phyloP scores from a whole-genome alignment of 2,888 invertebrate genomes.

The Cephus runcator region DNA sequence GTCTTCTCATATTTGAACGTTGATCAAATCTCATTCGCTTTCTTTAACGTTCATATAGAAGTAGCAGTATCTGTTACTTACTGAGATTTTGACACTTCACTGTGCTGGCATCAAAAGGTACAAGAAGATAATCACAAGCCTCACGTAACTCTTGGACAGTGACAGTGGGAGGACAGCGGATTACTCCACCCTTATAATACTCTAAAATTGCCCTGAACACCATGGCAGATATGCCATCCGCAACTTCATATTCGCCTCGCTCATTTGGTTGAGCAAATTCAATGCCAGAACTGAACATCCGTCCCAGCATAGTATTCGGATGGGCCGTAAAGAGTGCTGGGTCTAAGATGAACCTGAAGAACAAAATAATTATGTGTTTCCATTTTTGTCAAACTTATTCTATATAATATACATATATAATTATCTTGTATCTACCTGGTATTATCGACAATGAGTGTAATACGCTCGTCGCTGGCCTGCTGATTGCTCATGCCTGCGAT shows the following conservation, averaged over 20 bases:
- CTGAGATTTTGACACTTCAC: conserved; percentile 96
- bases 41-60: too few relatives aligned
- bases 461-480: conserved; percentile 75
- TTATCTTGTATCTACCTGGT: conserved; percentile 69
- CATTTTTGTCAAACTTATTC: too few relatives aligned
- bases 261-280: conserved; percentile 96
- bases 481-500: conserved; percentile 66
- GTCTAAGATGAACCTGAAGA: conserved; percentile 82
- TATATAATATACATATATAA: background rate
- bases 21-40: too few relatives aligned
- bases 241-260: conserved; percentile 95
- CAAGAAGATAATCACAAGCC: conserved; percentile 97
- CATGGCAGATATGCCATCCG: conserved; percentile 95
- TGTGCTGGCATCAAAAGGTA: conserved; percentile 96
- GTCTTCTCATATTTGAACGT: too few relatives aligned
- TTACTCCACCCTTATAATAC: conserved; percentile 90
- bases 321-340: conserved; percentile 92
- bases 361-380: background rate
- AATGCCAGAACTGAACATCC: conserved; percentile 94
- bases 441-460: conserved; percentile 96
- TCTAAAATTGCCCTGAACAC: conserved; percentile 96
- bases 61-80: conserved; percentile 66
- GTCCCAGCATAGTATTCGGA: conserved; percentile 99
- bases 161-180: conserved; percentile 95
- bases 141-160: conserved; percentile 96